Conservation (phyloP, 2,888 invertebrate genomes). For the Slavum lentiscoides region DNA sequence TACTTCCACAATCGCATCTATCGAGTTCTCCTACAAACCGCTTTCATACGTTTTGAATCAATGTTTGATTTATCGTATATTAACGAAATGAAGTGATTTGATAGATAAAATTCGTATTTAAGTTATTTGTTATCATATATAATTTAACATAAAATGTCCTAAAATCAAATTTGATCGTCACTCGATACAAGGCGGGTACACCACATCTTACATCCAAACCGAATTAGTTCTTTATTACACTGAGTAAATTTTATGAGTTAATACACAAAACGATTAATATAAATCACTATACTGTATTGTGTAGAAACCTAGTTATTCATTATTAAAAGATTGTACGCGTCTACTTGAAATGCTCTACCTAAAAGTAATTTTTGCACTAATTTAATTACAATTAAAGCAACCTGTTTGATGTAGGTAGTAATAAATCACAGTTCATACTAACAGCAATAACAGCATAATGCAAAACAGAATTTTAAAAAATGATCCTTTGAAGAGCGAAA, state of each 20-base stretch:
- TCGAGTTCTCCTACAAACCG: neutral
- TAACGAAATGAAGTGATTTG: neutral
- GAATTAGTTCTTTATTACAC: no score
- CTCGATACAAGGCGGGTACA: neutral
- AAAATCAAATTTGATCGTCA: neutral
- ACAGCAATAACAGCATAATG: neutral
- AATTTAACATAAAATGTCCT: neutral
- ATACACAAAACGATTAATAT: no score
- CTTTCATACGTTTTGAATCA: constrained; percentile 2
- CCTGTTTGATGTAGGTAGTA: neutral
- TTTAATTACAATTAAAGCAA: no score
- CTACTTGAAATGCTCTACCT: no score
- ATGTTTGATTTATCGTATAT: neutral
- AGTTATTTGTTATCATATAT: neutral
- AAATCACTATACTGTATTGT: no score
- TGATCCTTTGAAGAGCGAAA: neutral
- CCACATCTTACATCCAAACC: no score
- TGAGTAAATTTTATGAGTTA: no score
- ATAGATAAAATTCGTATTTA: constrained; percentile 1
- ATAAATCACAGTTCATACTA: neutral
- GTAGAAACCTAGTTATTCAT: no score
- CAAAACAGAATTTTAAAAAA: neutral
- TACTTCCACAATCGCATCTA: neutral
- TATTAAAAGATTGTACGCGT: no score
- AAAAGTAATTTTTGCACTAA: no score